These are phyloP conservation scores for Cataglyphis cursor DNA, from an alignment of 2,888 invertebrate species.

Conservation along the genomic window DNA sequence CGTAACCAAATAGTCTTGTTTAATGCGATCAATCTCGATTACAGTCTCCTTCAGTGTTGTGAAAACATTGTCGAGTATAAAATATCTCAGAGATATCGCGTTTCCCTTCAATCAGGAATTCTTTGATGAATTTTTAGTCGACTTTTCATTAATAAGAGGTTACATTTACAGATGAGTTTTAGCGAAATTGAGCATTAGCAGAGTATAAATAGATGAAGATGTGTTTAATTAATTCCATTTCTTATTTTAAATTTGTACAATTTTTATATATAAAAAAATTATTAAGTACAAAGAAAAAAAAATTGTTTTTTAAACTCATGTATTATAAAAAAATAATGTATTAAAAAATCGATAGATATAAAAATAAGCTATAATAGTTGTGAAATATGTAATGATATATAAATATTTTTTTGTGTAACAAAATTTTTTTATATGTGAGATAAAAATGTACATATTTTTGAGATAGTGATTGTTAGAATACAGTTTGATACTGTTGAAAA, in stretches of 20 bases:
- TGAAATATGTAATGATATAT: neutral
- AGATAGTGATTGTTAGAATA: neutral
- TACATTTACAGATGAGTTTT: constrained; percentile 12
- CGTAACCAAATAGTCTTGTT: constrained; percentile 51
- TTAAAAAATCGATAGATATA: neutral
- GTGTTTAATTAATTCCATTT: neutral
- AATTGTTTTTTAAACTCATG: neutral
- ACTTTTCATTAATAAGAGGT: constrained; percentile 4
- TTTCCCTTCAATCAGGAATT: constrained; percentile 29
- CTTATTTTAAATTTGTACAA: neutral
- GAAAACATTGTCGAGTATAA: constrained; percentile 27
- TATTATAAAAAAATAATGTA: neutral
- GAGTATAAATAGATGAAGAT: neutral
- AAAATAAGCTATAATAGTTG: neutral
- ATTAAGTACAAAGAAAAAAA: neutral
- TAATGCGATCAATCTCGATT: constrained; percentile 51
- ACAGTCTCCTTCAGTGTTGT: constrained; percentile 23
- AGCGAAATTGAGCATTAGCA: neutral
- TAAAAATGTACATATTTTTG: neutral
- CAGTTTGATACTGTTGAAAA: neutral
- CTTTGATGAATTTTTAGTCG: constrained; percentile 27
- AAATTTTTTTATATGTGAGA: neutral
- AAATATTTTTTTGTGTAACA: neutral
- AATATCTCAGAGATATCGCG: constrained; percentile 16
- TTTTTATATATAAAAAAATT: neutral